Conservation (phyloP, 2,888 invertebrate genomes). For the Macroteleia sp. region DNA sequence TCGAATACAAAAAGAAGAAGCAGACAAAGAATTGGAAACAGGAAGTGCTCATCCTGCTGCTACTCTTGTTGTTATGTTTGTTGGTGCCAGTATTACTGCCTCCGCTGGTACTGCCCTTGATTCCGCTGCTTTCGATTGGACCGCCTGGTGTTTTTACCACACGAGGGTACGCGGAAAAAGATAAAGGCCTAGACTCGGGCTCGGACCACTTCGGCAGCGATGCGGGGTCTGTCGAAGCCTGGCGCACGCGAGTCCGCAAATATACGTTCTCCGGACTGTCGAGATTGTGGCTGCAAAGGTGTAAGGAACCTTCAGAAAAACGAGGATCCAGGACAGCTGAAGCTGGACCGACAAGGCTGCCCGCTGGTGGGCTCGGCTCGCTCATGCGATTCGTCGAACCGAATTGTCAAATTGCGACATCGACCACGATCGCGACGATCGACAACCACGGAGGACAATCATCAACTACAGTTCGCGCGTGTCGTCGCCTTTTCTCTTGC, state of each 20-base stretch:
- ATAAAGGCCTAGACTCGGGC: slow-evolving; percentile 74
- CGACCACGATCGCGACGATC: slow-evolving; percentile 69
- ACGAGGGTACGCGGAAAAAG: slow-evolving; percentile 43
- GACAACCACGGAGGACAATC: slow-evolving; percentile 32
- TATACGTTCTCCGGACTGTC: slow-evolving; percentile 34
- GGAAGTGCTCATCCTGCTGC: slow-evolving; percentile 22
- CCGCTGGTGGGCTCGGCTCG: slow-evolving; percentile 71
- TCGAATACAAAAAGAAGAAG: slow-evolving; percentile 9
- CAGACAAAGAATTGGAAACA: slow-evolving; percentile 6
- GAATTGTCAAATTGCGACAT: slow-evolving; percentile 72
- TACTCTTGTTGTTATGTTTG: slow-evolving; percentile 35
- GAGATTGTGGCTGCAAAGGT: slow-evolving; percentile 26
- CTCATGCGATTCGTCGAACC: slow-evolving; percentile 79
- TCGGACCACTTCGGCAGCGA: slow-evolving; percentile 83
- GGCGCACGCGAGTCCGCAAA: slow-evolving; percentile 72
- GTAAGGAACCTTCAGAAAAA: slow-evolving; percentile 17
- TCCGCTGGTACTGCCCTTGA: slow-evolving; percentile 38
- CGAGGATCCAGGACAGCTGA: slow-evolving; percentile 27
- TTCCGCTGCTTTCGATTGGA: slow-evolving; percentile 42
- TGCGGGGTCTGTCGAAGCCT: slow-evolving; percentile 83
- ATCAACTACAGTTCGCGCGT: slow-evolving; percentile 17
- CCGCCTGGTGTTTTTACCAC: slow-evolving; percentile 31
- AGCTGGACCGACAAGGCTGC: slow-evolving; percentile 35
- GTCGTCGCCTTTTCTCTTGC: slow-evolving; percentile 12
- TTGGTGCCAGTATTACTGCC: slow-evolving; percentile 29